Evolutionary conservation across 2,113 vertebrate species (phyloP).

Genomic region (Tragelaphus imberbis): DNA sequence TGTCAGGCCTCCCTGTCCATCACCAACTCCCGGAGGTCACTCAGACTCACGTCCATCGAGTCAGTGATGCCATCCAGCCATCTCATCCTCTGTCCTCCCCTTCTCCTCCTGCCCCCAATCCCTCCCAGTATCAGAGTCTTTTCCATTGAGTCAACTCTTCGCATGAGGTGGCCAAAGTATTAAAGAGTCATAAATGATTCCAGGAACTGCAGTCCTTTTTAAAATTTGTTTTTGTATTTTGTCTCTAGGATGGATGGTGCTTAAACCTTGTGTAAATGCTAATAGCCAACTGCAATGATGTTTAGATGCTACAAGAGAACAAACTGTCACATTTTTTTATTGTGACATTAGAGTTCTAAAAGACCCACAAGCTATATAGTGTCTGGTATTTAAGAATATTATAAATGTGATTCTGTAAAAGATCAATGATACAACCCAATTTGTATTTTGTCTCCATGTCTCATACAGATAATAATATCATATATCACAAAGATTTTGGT

Average conservation of each 20-base stretch:
- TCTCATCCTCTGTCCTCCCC: no score
- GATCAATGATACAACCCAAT: not conserved
- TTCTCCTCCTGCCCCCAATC: no score
- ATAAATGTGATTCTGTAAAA: not conserved
- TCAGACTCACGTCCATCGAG: accelerated
- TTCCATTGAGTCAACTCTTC: no score
- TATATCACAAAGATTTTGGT: not conserved
- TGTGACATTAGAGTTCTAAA: not conserved
- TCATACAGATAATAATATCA: not conserved
- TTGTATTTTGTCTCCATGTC: not conserved
- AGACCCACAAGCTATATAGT: not conserved
- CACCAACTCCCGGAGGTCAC: no score
- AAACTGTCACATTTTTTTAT: not conserved
- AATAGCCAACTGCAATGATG: not conserved
- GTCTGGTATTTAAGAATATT: not conserved
- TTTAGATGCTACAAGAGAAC: not conserved
- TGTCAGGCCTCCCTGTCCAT: no score
- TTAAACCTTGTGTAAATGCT: not conserved
- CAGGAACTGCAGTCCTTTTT: not conserved
- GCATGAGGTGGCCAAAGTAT: no score
- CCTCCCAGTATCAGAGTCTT: no score
- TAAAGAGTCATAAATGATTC: not conserved
- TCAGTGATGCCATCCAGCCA: no score
- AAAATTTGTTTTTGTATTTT: not conserved
- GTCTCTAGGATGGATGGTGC: not conserved